Base-by-base conservation (phyloP, 2,888 invertebrate species). In the Linhomoeus sp. region DNA sequence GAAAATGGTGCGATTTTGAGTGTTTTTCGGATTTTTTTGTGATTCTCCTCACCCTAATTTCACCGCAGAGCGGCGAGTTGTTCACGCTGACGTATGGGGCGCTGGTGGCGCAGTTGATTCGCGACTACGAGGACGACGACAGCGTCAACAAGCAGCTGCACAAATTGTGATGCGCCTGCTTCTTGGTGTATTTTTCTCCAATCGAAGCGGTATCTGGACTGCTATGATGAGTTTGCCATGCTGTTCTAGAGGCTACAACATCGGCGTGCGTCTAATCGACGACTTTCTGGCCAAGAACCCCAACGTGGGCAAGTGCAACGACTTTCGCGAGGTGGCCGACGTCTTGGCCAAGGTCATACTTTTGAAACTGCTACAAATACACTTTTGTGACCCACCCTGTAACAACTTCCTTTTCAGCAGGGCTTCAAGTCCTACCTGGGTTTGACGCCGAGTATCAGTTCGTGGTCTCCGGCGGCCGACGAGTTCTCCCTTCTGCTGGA, bases 51-150 rank as follows among this genome's bases (percentile, higher is more conserved):
- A n/a, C n/a, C n/a, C n/a, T n/a, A n/a, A n/a, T n/a, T n/a, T n/a
- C n/a, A n/a, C n/a, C n/a, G n/a, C n/a, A 49, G 59, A 59, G 56
- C 40, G 56, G 56, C 1, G 97, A 97, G 69, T 72, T 97, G 49
- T 80, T 97, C 57, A 88, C 90, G 7, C 74, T 99, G 43, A 97
- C 97, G 0, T 99, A 99, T 70, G 97, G 97, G 39, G 85, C 94
- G 2, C 71, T 99, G 51, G 92, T 99, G 0, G 82, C 90, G 2
- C 94, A 97, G 72, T 78, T 99, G 73, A 70, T 97, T 22, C 85
- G 87, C 67, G 97, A 99, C 66, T 81, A 81, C 58, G 94, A 97
- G 65, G 87, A 84, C 68, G 79, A 85, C 5, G 92, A 94, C 37
- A 92, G 94, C 71, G 92, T 97, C 0, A 97, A 92, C 66, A 87